Percentiles rank a stretch among this genome's conserved stretches.
Conservation (phyloP, 2,888 invertebrate species). For the Rhagonycha lutea region DNA sequence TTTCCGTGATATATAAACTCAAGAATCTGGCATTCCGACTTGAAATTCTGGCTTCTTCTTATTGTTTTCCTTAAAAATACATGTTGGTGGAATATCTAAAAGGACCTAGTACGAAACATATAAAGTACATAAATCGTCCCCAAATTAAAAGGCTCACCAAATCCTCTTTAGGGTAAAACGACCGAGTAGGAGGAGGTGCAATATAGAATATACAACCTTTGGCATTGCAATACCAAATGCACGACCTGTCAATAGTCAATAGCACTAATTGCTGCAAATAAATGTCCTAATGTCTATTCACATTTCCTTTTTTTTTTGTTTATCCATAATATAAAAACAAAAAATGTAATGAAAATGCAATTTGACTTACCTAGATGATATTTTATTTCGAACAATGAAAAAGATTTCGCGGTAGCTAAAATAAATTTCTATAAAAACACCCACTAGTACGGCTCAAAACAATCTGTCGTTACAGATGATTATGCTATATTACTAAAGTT, state of each 20-base stretch:
- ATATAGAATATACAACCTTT: too few species aligned
- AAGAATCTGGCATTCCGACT: slow-evolving; percentile 32
- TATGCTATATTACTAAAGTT: neutral
- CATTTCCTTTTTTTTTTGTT: too few species aligned
- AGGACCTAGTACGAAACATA: too few species aligned
- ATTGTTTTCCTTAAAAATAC: slow-evolving; percentile 38
- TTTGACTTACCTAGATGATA: neutral
- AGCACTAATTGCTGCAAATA: too few species aligned
- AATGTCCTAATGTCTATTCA: too few species aligned
- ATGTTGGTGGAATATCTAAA: slow-evolving; percentile 37
- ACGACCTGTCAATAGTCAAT: too few species aligned
- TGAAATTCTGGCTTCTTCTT: slow-evolving; percentile 33
- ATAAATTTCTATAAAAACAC: neutral
- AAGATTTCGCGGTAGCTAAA: neutral
- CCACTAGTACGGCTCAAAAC: neutral
- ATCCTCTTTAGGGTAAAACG: too few species aligned
- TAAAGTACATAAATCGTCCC: too few species aligned
- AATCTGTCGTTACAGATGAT: neutral
- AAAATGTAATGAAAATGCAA: neutral
- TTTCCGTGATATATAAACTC: slow-evolving; percentile 38
- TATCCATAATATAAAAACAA: too few species aligned
- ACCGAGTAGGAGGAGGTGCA: too few species aligned
- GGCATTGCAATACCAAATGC: too few species aligned
- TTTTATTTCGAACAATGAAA: neutral
- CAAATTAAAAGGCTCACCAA: too few species aligned